Conservation (phyloP, 2,888 invertebrate genomes). For the Aleiodes alternator region DNA sequence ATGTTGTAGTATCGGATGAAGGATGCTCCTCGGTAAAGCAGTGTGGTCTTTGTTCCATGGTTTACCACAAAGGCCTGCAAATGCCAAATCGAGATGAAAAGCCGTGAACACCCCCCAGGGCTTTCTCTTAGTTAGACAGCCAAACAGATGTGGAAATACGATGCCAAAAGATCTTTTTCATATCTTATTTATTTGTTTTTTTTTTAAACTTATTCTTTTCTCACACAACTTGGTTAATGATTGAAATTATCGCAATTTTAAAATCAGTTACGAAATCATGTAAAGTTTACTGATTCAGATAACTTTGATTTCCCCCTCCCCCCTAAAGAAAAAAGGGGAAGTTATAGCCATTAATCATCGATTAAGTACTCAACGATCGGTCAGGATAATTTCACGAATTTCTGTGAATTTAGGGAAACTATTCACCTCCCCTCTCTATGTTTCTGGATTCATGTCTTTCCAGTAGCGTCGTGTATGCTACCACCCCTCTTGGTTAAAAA, state of each 20-base stretch:
- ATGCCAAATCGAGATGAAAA: slow-evolving; percentile 71
- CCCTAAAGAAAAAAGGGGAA: slow-evolving; percentile 19
- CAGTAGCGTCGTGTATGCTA: not conserved
- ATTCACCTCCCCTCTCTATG: slow-evolving; percentile 29
- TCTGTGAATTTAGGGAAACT: slow-evolving; percentile 71
- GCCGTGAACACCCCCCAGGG: slow-evolving; percentile 55
- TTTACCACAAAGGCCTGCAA: slow-evolving; percentile 74
- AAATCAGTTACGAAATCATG: slow-evolving; percentile 11
- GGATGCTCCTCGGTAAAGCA: slow-evolving; percentile 9
- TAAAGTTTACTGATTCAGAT: slow-evolving; percentile 1
- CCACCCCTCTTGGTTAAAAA: slow-evolving; percentile 34
- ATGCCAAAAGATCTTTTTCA: slow-evolving; percentile 64
- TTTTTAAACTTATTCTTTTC: slow-evolving; percentile 20
- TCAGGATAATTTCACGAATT: slow-evolving; percentile 73
- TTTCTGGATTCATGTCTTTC: slow-evolving; percentile 12
- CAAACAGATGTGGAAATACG: slow-evolving; percentile 73
- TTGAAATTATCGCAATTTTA: not conserved
- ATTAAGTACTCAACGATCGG: slow-evolving; percentile 73
- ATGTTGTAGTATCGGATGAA: slow-evolving; percentile 24
- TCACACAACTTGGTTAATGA: not conserved
- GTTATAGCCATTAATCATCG: slow-evolving; percentile 72
- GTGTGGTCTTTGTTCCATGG: slow-evolving; percentile 66
- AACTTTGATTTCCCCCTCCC: slow-evolving; percentile 35
- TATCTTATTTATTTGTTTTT: slow-evolving; percentile 57
- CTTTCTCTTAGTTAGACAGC: slow-evolving; percentile 46